Percentiles rank a stretch among this genome's conserved stretches.
phyloP scores from a whole-genome alignment of 2,888 invertebrate species.

The Eulithis prunata region DNA sequence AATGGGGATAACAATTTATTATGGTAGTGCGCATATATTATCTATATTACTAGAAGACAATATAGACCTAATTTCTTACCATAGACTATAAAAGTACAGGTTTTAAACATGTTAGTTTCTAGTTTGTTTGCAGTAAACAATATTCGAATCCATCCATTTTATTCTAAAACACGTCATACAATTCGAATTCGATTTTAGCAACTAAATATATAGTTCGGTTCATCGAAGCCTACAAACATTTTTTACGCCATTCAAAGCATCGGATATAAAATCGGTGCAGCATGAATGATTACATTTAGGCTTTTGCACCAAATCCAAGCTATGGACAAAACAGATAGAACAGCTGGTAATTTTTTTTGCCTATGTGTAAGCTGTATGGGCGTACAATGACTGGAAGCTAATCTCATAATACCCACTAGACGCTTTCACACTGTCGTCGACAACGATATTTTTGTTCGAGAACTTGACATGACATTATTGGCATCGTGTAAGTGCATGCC shows the following conservation, averaged over 20 bases:
- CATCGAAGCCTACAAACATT: slow-evolving; percentile 17
- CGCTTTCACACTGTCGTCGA: too few relatives aligned
- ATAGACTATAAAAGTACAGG: too few relatives aligned
- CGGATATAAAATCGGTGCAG: slow-evolving; percentile 17
- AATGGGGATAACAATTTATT: too few relatives aligned
- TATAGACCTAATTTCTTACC: too few relatives aligned
- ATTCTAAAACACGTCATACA: neutral
- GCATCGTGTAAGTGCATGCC: too few relatives aligned
- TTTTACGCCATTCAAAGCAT: slow-evolving; percentile 14
- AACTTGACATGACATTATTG: too few relatives aligned
- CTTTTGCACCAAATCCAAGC: slow-evolving; percentile 19
- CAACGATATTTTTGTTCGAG: too few relatives aligned
- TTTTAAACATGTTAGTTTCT: too few relatives aligned
- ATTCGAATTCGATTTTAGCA: slow-evolving; percentile 7
- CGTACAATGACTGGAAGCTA: neutral
- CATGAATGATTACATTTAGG: slow-evolving; percentile 28
- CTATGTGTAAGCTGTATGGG: neutral
- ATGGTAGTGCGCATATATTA: too few relatives aligned
- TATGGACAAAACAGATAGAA: neutral
- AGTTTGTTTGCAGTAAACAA: neutral
- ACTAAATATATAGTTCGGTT: slow-evolving; percentile 12
- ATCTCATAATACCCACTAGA: too few relatives aligned
- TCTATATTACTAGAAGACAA: too few relatives aligned
- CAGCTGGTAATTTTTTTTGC: slow-evolving; percentile 8
- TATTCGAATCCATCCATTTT: neutral